Conservation (phyloP, 2,797 vertebrate genomes). For the Aotus griseimembra region DNA sequence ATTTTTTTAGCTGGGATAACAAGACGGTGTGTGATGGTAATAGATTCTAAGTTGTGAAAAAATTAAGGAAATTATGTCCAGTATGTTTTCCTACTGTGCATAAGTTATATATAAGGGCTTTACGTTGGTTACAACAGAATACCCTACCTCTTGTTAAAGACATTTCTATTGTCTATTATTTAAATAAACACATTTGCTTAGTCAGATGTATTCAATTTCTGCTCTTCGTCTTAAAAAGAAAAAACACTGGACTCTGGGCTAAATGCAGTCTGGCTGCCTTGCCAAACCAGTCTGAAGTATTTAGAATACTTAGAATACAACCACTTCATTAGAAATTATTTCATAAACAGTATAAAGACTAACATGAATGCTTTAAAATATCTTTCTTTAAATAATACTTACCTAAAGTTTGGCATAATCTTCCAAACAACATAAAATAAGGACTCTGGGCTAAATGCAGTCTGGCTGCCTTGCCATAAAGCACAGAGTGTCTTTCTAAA, state of each 20-base stretch:
- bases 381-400: constrained; percentile 51
- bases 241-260: neutral
- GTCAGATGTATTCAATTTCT: constrained; percentile 20
- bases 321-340: neutral
- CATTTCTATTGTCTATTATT: constrained; percentile 42
- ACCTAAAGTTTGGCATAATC: constrained; percentile 99
- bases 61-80: constrained; percentile 82
- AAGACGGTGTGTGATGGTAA: neutral
- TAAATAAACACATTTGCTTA: constrained; percentile 40
- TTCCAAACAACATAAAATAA: constrained; percentile 99
- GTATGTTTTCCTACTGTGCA: constrained; percentile 32
- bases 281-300: too few species aligned
- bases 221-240: neutral
- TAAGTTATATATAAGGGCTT: neutral
- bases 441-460: constrained; percentile 98
- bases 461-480: constrained; percentile 97
- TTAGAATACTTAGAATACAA: neutral
- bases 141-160: neutral
- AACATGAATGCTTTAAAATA: neutral
- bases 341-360: neutral
- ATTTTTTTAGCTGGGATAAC: neutral
- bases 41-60: constrained; percentile 66
- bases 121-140: constrained; percentile 41
- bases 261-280: too few species aligned
- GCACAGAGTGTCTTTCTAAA: constrained; percentile 99